A percentile compares a stretch with the other conserved stretches of the same genome.
Evolutionary conservation across 2,113 vertebrate genomes (phyloP).

Genomic region (Psammodynastes pulverulentus): DNA sequence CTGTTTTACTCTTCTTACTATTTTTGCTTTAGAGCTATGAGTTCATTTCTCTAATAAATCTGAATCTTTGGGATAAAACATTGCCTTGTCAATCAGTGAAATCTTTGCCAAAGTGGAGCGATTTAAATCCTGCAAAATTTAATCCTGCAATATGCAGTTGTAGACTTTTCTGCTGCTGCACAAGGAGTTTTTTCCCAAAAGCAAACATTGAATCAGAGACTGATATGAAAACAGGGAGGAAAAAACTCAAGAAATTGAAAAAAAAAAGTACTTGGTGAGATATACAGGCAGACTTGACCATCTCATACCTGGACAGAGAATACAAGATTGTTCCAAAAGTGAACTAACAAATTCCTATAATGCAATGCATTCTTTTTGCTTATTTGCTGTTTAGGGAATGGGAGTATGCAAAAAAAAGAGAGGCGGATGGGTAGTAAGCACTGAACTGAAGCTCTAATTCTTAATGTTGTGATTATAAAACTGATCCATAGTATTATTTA

Average conservation of each 20-base stretch:
- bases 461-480: slow-evolving; percentile 55
- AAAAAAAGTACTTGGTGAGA: background rate
- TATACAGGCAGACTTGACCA: background rate
- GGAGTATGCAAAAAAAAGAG: background rate
- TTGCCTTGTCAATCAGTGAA: background rate
- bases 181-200: background rate
- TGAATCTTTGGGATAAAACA: background rate
- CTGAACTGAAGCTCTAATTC: slow-evolving; percentile 23
- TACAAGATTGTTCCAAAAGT: background rate
- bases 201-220: background rate
- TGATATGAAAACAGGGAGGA: background rate
- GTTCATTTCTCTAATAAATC: background rate
- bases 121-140: background rate
- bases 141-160: background rate
- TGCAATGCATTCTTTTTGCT: background rate
- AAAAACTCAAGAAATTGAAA: background rate
- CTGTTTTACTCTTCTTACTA: background rate
- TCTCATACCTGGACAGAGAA: background rate
- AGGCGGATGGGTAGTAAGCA: background rate
- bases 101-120: background rate
- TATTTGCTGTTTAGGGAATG: background rate
- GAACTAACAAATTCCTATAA: background rate
- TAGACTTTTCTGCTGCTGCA: background rate
- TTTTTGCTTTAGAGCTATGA: background rate
- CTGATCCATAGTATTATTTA: slow-evolving; percentile 60